Evolutionary conservation across 1,140 invertebrate genomes (phyloP).

Genomic region (Ostrea edulis): DNA sequence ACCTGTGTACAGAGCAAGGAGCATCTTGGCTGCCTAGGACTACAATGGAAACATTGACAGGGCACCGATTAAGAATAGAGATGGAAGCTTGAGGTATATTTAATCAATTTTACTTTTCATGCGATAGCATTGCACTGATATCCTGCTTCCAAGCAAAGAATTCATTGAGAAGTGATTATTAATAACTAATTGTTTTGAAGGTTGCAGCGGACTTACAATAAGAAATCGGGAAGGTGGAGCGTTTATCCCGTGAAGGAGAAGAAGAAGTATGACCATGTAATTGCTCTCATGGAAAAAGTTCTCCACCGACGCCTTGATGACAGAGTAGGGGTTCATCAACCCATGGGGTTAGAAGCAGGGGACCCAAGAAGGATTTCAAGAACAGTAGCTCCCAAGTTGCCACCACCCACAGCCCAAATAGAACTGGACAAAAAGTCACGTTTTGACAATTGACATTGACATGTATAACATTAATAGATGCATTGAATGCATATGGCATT

Average conservation of each 20-base stretch:
- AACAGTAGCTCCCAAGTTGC: background rate
- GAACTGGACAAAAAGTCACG: no score
- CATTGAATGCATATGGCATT: no score
- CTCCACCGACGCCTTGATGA: background rate
- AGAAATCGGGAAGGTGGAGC: background rate
- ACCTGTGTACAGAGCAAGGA: slow-evolving; percentile 43
- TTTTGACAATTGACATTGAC: no score
- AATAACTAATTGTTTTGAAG: background rate
- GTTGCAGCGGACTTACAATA: background rate
- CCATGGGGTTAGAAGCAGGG: background rate
- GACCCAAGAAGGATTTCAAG: slow-evolving; percentile 9
- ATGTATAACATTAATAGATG: no score
- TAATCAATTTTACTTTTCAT: no score
- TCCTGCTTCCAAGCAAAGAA: no score
- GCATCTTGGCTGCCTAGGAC: slow-evolving; percentile 38
- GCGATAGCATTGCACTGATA: no score
- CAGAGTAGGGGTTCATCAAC: background rate
- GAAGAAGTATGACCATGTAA: slow-evolving; percentile 4
- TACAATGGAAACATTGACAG: slow-evolving; percentile 23
- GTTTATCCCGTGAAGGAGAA: background rate
- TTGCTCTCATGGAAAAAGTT: background rate
- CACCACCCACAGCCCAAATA: background rate
- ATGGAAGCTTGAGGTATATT: slow-evolving; percentile 40
- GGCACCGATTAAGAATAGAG: background rate
- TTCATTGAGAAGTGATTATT: no score